A percentile compares a stretch with the other conserved stretches of the same genome.
These are phyloP conservation scores for Brotula barbata DNA, from an alignment of 2,797 vertebrate species.

Conservation along the genomic window DNA sequence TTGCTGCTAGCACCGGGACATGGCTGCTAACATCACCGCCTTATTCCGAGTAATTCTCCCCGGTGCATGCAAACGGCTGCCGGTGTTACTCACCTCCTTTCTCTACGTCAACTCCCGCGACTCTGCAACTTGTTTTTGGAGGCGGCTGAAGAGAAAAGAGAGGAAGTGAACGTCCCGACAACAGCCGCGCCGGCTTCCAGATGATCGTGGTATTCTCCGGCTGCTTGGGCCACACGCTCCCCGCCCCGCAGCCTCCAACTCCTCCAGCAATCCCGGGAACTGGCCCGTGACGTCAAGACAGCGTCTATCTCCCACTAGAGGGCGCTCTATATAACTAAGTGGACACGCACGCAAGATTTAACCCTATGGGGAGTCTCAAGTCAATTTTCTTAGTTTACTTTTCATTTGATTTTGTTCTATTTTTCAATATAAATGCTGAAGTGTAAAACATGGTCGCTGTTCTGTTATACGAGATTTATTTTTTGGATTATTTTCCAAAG, in stretches of 20 bases:
- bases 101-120: slow-evolving; percentile 20
- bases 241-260: slow-evolving; percentile 68
- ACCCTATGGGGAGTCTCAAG: too few species aligned
- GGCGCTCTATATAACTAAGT: too few species aligned
- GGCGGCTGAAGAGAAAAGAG: too few species aligned
- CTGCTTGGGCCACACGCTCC: slow-evolving; percentile 50
- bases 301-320: too few species aligned
- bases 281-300: slow-evolving; percentile 71
- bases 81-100: slow-evolving; percentile 49
- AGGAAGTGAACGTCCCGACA: slow-evolving; percentile 9
- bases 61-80: background rate
- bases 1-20: slow-evolving; percentile 24
- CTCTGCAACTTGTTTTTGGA: slow-evolving; percentile 1
- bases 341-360: too few species aligned
- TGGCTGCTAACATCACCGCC: slow-evolving; percentile 35
- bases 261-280: slow-evolving; percentile 72
- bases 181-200: slow-evolving; percentile 25
- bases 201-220: slow-evolving; percentile 42
- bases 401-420: too few species aligned
- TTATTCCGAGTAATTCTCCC: background rate
- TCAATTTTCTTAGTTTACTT: too few species aligned
- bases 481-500: too few species aligned
- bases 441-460: too few species aligned
- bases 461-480: too few species aligned
- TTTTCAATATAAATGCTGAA: too few species aligned